phyloP scores from a whole-genome alignment of 2,113 vertebrate species.

The Nycticryphes semicollaris region DNA sequence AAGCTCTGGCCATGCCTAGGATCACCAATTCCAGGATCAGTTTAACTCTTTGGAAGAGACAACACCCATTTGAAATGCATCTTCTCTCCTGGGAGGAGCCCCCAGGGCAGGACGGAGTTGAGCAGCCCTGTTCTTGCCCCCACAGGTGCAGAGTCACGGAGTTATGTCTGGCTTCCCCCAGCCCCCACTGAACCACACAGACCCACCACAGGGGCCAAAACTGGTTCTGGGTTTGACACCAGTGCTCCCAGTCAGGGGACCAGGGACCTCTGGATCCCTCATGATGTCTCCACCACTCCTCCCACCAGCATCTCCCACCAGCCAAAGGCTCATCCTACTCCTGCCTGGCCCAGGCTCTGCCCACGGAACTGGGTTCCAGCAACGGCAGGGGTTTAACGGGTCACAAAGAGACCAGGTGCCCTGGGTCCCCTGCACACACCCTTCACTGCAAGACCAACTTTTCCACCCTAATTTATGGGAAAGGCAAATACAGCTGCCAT shows the following conservation, averaged over 20 bases:
- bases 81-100: not conserved
- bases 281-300: fast-evolving
- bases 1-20: not conserved
- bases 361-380: not conserved
- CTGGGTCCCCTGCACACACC: fast-evolving
- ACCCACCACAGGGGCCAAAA: not conserved
- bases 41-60: not conserved
- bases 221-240: fast-evolving
- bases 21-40: fast-evolving
- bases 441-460: fast-evolving
- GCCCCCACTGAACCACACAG: fast-evolving
- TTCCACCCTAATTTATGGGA: not conserved
- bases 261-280: not conserved
- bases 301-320: not conserved
- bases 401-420: fast-evolving
- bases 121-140: fast-evolving
- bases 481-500: not conserved
- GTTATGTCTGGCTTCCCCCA: fast-evolving
- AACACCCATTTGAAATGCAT: not conserved
- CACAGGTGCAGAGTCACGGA: fast-evolving
- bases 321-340: not conserved
- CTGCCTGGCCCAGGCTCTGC: fast-evolving
- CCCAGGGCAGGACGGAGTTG: not conserved
- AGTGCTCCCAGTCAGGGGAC: not conserved
- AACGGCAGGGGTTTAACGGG: fast-evolving